Evolutionary conservation across 2,113 vertebrate genomes (phyloP).

Genomic region (Platichthys flesus): DNA sequence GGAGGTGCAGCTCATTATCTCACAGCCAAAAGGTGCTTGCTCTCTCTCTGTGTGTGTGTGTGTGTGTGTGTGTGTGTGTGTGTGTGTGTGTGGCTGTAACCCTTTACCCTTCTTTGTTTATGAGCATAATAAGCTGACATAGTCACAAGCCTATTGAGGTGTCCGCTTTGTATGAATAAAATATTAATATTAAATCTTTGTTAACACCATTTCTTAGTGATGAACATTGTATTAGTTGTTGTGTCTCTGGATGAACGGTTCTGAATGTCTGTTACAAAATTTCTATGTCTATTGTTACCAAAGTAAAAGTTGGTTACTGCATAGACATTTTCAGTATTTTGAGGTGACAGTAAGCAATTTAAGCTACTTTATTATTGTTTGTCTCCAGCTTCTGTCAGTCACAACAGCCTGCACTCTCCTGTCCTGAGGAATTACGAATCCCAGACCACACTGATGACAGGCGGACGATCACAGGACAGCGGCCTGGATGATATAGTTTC

Average conservation of each 20-base stretch:
- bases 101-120: constrained; percentile 20
- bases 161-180: not conserved
- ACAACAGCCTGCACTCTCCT: constrained; percentile 41
- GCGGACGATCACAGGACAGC: constrained; percentile 57
- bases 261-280: no score
- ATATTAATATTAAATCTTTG: not conserved
- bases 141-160: not conserved
- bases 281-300: no score
- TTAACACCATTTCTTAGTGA: not conserved
- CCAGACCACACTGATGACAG: constrained; percentile 50
- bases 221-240: no score
- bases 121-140: not conserved
- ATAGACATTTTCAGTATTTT: no score
- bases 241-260: no score
- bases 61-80: constrained; percentile 19
- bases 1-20: constrained; percentile 89
- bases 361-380: not conserved
- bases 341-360: no score
- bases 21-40: constrained; percentile 88
- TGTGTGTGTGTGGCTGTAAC: constrained; percentile 5
- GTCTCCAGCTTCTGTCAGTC: constrained; percentile 42
- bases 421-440: constrained; percentile 58
- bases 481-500: constrained; percentile 77
- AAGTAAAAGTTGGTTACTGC: no score
- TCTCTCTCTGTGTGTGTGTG: constrained; percentile 20